These are phyloP conservation scores for Cyclophora punctaria DNA, from an alignment of 2,888 invertebrate genomes.

Conservation along the genomic window DNA sequence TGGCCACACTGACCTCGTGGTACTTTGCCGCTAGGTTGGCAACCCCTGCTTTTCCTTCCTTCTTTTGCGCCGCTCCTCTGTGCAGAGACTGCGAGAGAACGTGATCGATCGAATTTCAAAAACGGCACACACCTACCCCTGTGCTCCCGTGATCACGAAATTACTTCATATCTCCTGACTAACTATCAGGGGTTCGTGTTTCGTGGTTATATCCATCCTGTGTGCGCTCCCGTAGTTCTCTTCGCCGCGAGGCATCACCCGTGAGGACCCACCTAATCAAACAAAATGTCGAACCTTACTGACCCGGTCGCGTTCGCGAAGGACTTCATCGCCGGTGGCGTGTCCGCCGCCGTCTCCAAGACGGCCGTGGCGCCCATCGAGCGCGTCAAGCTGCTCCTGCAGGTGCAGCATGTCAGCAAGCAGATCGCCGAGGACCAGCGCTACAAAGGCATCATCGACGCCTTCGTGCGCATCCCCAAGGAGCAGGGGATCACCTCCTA, in stretches of 20 bases:
- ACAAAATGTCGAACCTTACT: conserved; percentile 70
- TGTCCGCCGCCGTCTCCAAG: conserved; percentile 96
- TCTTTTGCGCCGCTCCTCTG: conserved; percentile 71
- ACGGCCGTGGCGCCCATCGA: conserved; percentile 98
- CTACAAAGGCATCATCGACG: conserved; percentile 94
- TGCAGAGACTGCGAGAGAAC: conserved; percentile 68
- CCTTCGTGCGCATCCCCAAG: conserved; percentile 91
- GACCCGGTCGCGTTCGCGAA: conserved; percentile 92
- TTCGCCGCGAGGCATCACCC: conserved; percentile 43
- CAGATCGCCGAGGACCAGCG: conserved; percentile 91
- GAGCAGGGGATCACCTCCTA: conserved; percentile 90
- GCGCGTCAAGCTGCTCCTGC: conserved; percentile 94
- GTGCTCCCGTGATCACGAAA: conserved; percentile 73
- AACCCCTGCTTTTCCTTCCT: conserved; percentile 69
- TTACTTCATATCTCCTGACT: conserved; percentile 67
- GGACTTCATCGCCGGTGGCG: conserved; percentile 95
- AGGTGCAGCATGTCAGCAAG: conserved; percentile 96
- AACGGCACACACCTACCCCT: conserved; percentile 73
- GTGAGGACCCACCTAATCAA: conserved; percentile 50
- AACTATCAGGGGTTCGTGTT: conserved; percentile 68
- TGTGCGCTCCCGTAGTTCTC: conserved; percentile 41
- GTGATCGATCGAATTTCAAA: conserved; percentile 76
- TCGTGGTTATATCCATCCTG: conserved; percentile 66
- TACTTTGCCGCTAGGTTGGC: conserved; percentile 58
- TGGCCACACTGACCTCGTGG: conserved; percentile 67